Conservation (phyloP, 1,140 invertebrate species). For the Calycopis cecrops region DNA sequence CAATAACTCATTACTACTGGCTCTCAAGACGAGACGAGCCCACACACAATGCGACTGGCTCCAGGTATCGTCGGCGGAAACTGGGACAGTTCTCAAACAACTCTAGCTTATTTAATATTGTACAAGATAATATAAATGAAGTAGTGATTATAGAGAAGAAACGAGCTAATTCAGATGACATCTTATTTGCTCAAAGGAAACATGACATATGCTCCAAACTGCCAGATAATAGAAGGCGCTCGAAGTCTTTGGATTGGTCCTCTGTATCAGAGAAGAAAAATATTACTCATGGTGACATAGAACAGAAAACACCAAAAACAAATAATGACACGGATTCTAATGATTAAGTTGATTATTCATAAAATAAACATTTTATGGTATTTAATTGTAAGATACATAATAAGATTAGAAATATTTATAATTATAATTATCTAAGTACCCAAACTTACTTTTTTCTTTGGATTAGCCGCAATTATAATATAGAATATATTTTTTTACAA, state of each 20-base stretch:
- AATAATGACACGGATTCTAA: too few species aligned
- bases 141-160: slow-evolving; percentile 24
- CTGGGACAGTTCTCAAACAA: slow-evolving; percentile 45
- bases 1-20: slow-evolving; percentile 78
- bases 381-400: too few species aligned
- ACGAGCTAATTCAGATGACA: slow-evolving; percentile 54
- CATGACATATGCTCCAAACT: slow-evolving; percentile 27
- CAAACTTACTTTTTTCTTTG: too few species aligned
- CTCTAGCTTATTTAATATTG: slow-evolving; percentile 27
- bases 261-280: too few species aligned
- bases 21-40: slow-evolving; percentile 64
- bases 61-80: slow-evolving; percentile 34
- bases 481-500: too few species aligned
- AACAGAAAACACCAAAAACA: too few species aligned
- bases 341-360: too few species aligned
- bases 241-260: slow-evolving; percentile 46
- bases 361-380: too few species aligned
- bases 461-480: too few species aligned
- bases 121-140: slow-evolving; percentile 12
- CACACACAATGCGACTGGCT: slow-evolving; percentile 30
- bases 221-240: slow-evolving; percentile 28
- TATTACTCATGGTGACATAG: too few species aligned
- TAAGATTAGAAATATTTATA: too few species aligned
- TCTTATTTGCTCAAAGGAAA: slow-evolving; percentile 41
- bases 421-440: too few species aligned